These are phyloP conservation scores for Cosmia pyralina DNA, from an alignment of 2,888 invertebrate species.

Conservation along the genomic window DNA sequence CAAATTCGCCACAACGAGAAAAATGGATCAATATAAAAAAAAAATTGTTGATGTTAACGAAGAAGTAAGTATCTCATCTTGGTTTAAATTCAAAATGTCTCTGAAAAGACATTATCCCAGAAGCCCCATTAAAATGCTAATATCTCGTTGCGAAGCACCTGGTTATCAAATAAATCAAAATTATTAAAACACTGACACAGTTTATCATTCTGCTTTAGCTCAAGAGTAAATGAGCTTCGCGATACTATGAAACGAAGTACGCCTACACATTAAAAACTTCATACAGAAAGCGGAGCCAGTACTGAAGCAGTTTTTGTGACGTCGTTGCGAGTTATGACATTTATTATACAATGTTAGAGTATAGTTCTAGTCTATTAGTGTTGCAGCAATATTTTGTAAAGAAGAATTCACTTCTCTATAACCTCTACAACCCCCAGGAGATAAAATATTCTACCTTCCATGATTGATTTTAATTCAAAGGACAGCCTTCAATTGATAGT, in stretches of 20 bases:
- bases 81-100: neutral
- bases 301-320: neutral
- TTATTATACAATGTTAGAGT: neutral
- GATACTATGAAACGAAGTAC: neutral
- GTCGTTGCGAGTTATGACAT: too few relatives aligned
- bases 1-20: neutral
- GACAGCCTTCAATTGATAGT: neutral
- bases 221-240: neutral
- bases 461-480: neutral
- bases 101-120: neutral
- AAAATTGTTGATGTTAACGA: neutral
- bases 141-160: neutral
- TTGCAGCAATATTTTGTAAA: too few relatives aligned
- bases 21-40: neutral
- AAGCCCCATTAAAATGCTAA: constrained; percentile 7
- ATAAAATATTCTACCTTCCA: neutral
- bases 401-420: too few relatives aligned
- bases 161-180: constrained; percentile 28
- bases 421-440: neutral
- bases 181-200: constrained; percentile 10
- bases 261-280: neutral
- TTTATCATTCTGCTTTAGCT: constrained; percentile 12
- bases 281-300: neutral
- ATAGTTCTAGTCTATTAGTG: neutral
- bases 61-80: neutral